These are phyloP conservation scores for Poeciliopsis turneri DNA, from an alignment of 2,797 vertebrate genomes.

Conservation along the genomic window DNA sequence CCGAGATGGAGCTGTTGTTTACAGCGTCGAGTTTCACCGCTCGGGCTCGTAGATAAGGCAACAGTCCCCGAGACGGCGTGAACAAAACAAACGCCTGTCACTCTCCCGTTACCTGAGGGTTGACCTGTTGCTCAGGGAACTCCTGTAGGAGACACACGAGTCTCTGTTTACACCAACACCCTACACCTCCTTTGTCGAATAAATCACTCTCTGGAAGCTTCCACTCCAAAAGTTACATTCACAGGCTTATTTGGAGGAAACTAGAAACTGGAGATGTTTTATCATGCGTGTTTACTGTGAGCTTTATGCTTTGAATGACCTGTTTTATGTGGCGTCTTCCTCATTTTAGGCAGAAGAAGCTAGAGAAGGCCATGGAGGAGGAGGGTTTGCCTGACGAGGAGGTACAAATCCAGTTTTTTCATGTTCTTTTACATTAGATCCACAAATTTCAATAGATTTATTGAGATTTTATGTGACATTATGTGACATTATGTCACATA, in stretches of 20 bases:
- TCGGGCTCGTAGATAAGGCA: background rate
- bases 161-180: slow-evolving; percentile 27
- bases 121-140: slow-evolving; percentile 22
- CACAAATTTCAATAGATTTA: background rate
- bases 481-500: too few relatives aligned
- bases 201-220: background rate
- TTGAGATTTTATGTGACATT: background rate
- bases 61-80: background rate
- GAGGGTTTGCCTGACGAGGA: slow-evolving; percentile 96
- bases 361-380: slow-evolving; percentile 98
- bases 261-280: background rate
- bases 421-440: background rate
- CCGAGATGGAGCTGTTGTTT: slow-evolving; percentile 26
- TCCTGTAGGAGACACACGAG: slow-evolving; percentile 6
- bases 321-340: background rate
- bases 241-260: background rate
- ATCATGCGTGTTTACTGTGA: background rate
- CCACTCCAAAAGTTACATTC: background rate
- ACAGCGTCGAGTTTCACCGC: slow-evolving; percentile 24
- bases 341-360: slow-evolving; percentile 90
- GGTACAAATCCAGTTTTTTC: slow-evolving; percentile 71
- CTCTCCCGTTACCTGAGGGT: slow-evolving; percentile 35
- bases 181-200: background rate
- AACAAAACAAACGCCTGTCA: slow-evolving; percentile 37
- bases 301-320: background rate